Conservation (phyloP, 2,888 invertebrate species). For the Galerucella nymphaeae region DNA sequence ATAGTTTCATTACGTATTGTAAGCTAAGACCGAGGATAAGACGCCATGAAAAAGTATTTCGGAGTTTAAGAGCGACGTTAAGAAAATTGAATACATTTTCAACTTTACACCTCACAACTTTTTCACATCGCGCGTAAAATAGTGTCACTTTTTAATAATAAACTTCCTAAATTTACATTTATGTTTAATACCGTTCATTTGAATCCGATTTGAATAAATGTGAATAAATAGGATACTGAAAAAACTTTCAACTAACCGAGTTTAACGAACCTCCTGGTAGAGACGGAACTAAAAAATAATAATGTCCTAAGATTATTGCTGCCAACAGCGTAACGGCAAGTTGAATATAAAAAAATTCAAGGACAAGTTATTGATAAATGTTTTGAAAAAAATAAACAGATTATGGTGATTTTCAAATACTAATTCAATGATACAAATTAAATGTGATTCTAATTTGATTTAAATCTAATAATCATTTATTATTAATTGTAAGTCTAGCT, state of each 20-base stretch:
- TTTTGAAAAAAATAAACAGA: constrained; percentile 9
- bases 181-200: too few relatives aligned
- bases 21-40: too few relatives aligned
- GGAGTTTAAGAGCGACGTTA: too few relatives aligned
- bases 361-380: constrained; percentile 6
- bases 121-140: too few relatives aligned
- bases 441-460: constrained; percentile 9
- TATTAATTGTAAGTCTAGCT: constrained; percentile 1
- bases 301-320: not conserved
- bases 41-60: too few relatives aligned
- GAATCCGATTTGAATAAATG: too few relatives aligned
- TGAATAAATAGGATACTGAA: not conserved
- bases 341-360: constrained; percentile 2
- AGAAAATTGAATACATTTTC: too few relatives aligned
- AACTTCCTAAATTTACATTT: too few relatives aligned
- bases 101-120: too few relatives aligned
- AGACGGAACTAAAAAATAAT: not conserved
- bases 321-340: not conserved
- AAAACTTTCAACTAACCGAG: not conserved
- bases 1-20: too few relatives aligned
- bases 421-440: constrained; percentile 8
- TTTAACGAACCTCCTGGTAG: constrained; percentile 7
- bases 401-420: constrained; percentile 2
- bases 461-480: not conserved
- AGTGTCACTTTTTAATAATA: too few relatives aligned